Percentiles rank a stretch among this genome's conserved stretches.
phyloP scores from a whole-genome alignment of 2,797 vertebrate genomes.

The Acrocephalus scirpaceus region DNA sequence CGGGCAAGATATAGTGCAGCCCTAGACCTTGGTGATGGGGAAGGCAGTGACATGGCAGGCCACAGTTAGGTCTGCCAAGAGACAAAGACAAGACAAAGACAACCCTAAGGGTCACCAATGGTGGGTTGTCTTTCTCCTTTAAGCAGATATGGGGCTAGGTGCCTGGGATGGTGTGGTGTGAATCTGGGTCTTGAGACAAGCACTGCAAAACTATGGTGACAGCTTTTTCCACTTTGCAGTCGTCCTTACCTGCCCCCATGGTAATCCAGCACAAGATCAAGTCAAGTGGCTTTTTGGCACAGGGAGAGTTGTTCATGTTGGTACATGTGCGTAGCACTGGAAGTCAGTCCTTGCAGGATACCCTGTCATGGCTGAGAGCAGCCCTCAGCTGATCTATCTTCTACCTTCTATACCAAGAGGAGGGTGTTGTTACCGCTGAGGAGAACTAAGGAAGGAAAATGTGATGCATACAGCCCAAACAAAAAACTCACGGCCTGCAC shows the following conservation, averaged over 20 bases:
- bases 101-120: background rate
- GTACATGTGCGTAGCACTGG: background rate
- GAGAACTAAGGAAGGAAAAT: background rate
- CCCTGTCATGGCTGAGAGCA: background rate
- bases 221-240: background rate
- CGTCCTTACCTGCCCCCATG: background rate
- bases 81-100: background rate
- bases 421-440: background rate
- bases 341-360: background rate
- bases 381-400: background rate
- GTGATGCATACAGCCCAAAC: background rate
- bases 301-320: background rate
- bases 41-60: background rate
- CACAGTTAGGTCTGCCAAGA: background rate
- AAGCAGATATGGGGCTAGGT: background rate
- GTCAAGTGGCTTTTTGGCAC: background rate
- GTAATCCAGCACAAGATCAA: background rate
- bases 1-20: background rate
- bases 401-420: background rate
- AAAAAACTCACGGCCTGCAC: background rate
- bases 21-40: background rate
- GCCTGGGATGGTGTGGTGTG: background rate
- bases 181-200: background rate
- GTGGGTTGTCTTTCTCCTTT: background rate
- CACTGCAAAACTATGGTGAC: background rate